Evolutionary conservation across 2,888 invertebrate genomes (phyloP).

Genomic region (Nemotelus pantherinus): DNA sequence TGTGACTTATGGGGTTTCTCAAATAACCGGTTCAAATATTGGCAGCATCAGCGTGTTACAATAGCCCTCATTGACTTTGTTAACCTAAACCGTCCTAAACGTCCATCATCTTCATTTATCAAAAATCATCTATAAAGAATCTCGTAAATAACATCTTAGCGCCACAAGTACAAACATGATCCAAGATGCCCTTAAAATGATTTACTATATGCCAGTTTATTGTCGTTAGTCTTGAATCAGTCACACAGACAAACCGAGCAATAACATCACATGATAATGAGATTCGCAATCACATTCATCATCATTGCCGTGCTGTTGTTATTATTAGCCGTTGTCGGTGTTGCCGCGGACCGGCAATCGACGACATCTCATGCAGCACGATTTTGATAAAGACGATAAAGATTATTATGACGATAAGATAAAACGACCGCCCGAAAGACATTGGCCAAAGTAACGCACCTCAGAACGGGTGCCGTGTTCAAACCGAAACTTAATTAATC

Average conservation of each 20-base stretch:
- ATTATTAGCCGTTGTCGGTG: not conserved
- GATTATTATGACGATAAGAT: slow-evolving; percentile 21
- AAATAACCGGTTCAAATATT: no score
- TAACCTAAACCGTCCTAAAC: no score
- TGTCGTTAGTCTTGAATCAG: not conserved
- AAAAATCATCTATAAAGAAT: no score
- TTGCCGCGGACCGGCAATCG: not conserved
- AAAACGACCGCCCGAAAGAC: not conserved
- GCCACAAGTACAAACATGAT: no score
- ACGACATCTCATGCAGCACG: slow-evolving; percentile 28
- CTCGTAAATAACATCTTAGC: no score
- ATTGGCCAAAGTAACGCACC: slow-evolving; percentile 17
- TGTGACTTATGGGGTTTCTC: no score
- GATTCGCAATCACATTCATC: not conserved
- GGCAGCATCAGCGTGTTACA: no score
- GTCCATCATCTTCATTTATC: no score
- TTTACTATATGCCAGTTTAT: no score
- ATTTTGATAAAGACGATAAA: slow-evolving; percentile 19
- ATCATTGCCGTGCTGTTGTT: slow-evolving; percentile 14
- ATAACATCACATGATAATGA: slow-evolving; percentile 34
- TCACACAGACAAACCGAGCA: not conserved
- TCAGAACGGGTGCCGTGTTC: not conserved
- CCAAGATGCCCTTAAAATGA: no score
- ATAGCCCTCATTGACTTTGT: no score
- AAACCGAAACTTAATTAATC: not conserved